Evolutionary conservation across 2,888 invertebrate genomes (phyloP), one percentile per base, ranked within the genome.

Genomic region (Biston stratarius): DNA sequence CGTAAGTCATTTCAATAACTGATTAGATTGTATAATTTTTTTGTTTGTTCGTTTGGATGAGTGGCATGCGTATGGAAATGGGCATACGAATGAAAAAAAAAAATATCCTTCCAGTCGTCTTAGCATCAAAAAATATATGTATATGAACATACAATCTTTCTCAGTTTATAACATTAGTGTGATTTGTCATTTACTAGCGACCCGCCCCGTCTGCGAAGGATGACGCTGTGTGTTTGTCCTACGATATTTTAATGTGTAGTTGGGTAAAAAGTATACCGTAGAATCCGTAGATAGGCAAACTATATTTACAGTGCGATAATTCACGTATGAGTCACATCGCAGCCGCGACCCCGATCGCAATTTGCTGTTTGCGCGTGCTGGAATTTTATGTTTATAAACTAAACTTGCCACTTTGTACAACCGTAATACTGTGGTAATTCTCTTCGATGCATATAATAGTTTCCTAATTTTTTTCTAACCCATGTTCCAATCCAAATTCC

Each of bases 381-480:
- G 61, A 53, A 55, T 47, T 61, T 47, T 44, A 44, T 52, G 52
- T 60, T 60, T 53, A 61, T 42, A 52, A 60, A 60, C 51, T 40
- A 38, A 24, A 24, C 24, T 15, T 47, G 12, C 15, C 11, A 33
- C 48, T 40, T 40, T 40, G 40, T 11, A 42, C 11, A 12, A 42
- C 10, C 42, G 12, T 42, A 42, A 42, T 42, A 10, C 5, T 42
- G 42, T 5, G 42, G 42, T 24, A 42, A 10, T 11, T 42, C 42
- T 42, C 5, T 42, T 11, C 5, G 0, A 9, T 10, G 10, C 42
- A 5, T 42, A 10, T 42, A 11, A 42, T 11, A 10, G 42, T 5
- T 8, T 24, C 3, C 24, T 3, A 24, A 3, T 24, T 24, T 24
- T 24, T 24, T 24, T 24, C 24, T 24, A 24, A 24, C 24, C 24